These are phyloP conservation scores for Temnothorax curvispinosus DNA, from an alignment of 1,140 invertebrate species.

Conservation along the genomic window DNA sequence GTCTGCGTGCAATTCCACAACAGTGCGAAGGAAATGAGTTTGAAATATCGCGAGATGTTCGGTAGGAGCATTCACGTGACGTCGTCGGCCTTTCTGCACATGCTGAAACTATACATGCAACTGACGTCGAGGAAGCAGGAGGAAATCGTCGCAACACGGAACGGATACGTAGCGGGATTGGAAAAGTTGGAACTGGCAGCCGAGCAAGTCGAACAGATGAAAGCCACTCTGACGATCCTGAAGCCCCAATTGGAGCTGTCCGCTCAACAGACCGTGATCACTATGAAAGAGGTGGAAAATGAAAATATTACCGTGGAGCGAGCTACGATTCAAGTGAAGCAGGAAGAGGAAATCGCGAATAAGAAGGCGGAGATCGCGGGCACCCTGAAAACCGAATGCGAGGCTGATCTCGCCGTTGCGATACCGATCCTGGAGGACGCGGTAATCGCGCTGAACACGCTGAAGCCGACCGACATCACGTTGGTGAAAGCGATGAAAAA, in stretches of 20 bases:
- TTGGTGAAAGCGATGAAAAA: constrained; percentile 94
- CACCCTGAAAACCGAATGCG: constrained; percentile 89
- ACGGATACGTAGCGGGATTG: constrained; percentile 87
- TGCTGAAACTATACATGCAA: constrained; percentile 87
- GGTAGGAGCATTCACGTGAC: constrained; percentile 87
- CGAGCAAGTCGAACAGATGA: constrained; percentile 88
- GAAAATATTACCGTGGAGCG: constrained; percentile 90
- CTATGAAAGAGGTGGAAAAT: constrained; percentile 89
- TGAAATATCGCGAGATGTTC: constrained; percentile 76
- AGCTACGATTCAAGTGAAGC: constrained; percentile 88
- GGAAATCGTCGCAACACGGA: constrained; percentile 86
- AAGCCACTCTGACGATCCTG: constrained; percentile 88
- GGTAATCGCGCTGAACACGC: constrained; percentile 89
- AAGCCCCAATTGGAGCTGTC: constrained; percentile 90
- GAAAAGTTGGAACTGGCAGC: constrained; percentile 89
- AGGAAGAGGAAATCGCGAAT: constrained; percentile 90
- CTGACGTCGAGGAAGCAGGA: constrained; percentile 87
- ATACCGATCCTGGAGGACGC: constrained; percentile 89
- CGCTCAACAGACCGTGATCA: constrained; percentile 88
- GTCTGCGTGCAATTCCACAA: constrained; percentile 88
- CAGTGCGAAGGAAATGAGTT: constrained; percentile 82
- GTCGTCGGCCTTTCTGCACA: constrained; percentile 86
- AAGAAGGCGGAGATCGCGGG: constrained; percentile 89
- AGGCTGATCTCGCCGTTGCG: constrained; percentile 89
- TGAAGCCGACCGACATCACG: constrained; percentile 92